These are phyloP conservation scores for Liodrosophila aerea DNA, from an alignment of 2,888 invertebrate genomes.

Conservation along the genomic window DNA sequence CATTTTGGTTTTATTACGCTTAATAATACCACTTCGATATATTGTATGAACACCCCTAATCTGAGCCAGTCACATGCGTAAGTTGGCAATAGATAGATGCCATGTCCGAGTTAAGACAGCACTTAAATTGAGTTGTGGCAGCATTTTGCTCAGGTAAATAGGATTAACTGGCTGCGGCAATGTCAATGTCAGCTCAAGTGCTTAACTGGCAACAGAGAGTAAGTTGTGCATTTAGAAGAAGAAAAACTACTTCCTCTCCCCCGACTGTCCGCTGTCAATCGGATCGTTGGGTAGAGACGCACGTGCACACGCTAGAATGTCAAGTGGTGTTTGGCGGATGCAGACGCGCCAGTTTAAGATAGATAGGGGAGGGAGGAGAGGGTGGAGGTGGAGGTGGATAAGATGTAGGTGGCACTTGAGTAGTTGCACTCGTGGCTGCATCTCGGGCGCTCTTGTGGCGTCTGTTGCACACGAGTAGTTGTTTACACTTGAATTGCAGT, in stretches of 20 bases:
- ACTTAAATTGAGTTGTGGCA: no score
- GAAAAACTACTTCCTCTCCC: no score
- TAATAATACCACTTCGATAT: no score
- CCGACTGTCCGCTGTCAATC: slow-evolving; percentile 40
- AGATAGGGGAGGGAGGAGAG: neutral
- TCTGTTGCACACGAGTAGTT: slow-evolving; percentile 33
- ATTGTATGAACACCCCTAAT: no score
- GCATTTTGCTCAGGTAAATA: slow-evolving; percentile 28
- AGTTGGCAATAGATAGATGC: no score
- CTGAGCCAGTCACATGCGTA: no score
- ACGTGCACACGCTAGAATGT: slow-evolving; percentile 63
- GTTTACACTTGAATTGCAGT: slow-evolving; percentile 43
- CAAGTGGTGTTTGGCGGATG: slow-evolving; percentile 58
- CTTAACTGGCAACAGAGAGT: slow-evolving; percentile 31
- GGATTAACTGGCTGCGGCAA: slow-evolving; percentile 51
- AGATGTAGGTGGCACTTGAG: slow-evolving; percentile 37
- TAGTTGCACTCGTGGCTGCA: slow-evolving; percentile 16
- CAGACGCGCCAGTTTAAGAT: slow-evolving; percentile 33
- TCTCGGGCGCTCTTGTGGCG: slow-evolving; percentile 6
- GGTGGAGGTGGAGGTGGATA: neutral
- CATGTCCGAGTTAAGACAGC: no score
- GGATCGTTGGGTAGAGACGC: slow-evolving; percentile 29
- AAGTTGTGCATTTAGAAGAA: slow-evolving; percentile 25
- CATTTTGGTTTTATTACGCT: no score
- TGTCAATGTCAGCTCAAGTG: slow-evolving; percentile 57